Conservation (phyloP, 2,797 vertebrate species). For the Menidia menidia region DNA sequence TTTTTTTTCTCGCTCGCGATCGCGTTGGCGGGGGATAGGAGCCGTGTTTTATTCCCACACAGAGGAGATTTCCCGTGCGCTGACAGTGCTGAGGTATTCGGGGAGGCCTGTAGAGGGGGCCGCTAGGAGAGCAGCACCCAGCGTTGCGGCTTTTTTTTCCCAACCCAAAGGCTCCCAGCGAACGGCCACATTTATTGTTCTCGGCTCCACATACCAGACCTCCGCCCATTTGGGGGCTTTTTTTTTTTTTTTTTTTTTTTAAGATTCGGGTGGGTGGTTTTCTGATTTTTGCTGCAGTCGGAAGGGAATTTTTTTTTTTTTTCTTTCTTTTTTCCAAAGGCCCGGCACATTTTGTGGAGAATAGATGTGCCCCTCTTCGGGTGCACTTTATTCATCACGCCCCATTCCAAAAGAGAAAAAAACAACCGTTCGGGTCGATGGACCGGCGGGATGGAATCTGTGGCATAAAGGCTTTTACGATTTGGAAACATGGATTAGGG, state of each 20-base stretch:
- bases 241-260: too few species aligned
- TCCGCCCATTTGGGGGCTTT: slow-evolving; percentile 16
- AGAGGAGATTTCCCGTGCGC: slow-evolving; percentile 51
- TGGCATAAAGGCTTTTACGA: not conserved
- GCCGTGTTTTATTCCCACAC: slow-evolving; percentile 50
- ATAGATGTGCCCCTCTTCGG: slow-evolving; percentile 22
- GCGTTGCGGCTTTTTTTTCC: slow-evolving; percentile 58
- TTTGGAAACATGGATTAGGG: slow-evolving; percentile 11
- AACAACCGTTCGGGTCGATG: not conserved
- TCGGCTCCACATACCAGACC: slow-evolving; percentile 39
- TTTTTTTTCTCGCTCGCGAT: not conserved
- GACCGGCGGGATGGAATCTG: not conserved
- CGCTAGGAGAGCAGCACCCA: slow-evolving; percentile 53
- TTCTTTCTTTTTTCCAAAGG: slow-evolving; percentile 23
- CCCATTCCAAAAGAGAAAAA: not conserved
- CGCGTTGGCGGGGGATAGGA: slow-evolving; percentile 9
- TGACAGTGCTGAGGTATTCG: slow-evolving; percentile 62
- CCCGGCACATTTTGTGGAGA: slow-evolving; percentile 35
- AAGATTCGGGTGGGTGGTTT: slow-evolving; percentile 7
- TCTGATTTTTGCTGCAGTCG: slow-evolving; percentile 53
- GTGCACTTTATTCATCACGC: slow-evolving; percentile 3
- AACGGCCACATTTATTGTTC: slow-evolving; percentile 67
- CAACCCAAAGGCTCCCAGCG: slow-evolving; percentile 21
- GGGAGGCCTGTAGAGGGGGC: slow-evolving; percentile 80
- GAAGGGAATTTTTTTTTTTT: slow-evolving; percentile 22